These are phyloP conservation scores for Elaphurus davidianus DNA, from an alignment of 2,113 vertebrate species.

Conservation along the genomic window DNA sequence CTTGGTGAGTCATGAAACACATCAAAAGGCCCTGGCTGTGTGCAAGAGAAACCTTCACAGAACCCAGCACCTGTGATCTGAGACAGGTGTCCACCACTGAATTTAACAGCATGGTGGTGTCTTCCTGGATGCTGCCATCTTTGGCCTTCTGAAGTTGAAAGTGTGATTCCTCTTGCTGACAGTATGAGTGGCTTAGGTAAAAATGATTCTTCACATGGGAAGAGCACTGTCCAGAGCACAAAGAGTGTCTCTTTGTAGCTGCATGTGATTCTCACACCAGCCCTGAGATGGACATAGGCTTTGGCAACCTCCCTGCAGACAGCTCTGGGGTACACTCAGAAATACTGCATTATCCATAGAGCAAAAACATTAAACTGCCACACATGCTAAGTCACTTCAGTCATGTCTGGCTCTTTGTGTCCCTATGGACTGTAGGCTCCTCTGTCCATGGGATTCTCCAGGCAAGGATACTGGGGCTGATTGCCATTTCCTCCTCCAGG, in stretches of 20 bases:
- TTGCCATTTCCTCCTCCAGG: neutral
- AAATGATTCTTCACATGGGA: neutral
- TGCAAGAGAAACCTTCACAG: neutral
- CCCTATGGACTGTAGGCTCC: neutral
- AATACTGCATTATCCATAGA: neutral
- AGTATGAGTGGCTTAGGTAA: neutral
- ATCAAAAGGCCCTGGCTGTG: neutral
- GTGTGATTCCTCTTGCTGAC: neutral
- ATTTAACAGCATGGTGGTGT: neutral
- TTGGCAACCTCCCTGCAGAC: neutral
- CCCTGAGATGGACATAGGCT: neutral
- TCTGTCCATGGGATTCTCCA: neutral
- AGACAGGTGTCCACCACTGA: neutral
- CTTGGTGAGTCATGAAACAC: neutral
- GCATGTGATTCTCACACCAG: neutral
- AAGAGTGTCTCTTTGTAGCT: neutral
- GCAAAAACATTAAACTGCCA: neutral
- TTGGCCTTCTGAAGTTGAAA: neutral
- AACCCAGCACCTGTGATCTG: neutral
- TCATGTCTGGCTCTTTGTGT: neutral
- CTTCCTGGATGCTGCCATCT: neutral
- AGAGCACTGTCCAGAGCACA: neutral
- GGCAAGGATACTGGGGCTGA: neutral
- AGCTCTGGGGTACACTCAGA: neutral
- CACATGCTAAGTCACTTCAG: neutral